These are phyloP conservation scores for Heliconius aoede DNA, from an alignment of 2,888 invertebrate species.

Conservation along the genomic window DNA sequence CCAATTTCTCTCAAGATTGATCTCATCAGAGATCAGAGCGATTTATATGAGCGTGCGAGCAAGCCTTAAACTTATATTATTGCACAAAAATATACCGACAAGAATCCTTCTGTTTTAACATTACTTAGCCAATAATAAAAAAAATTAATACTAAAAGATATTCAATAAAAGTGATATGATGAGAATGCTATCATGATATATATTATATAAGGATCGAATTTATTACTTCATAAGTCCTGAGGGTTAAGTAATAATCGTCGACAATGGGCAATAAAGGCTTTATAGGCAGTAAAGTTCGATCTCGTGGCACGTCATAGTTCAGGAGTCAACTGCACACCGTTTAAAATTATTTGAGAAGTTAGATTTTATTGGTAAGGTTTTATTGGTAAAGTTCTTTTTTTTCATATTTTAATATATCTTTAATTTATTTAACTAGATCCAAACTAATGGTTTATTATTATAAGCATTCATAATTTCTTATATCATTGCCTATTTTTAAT, in stretches of 20 bases:
- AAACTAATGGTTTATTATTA: not conserved
- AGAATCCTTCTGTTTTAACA: not conserved
- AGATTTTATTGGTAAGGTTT: not conserved
- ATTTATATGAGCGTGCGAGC: no score
- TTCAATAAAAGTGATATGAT: not conserved
- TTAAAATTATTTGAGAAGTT: conserved; percentile 55
- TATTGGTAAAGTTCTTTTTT: not conserved
- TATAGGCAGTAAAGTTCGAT: conserved; percentile 82
- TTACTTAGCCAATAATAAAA: not conserved
- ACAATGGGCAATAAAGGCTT: conserved; percentile 83
- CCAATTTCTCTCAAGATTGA: no score
- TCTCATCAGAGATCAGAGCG: no score
- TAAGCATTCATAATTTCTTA: not conserved
- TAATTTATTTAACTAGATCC: no score
- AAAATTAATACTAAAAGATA: not conserved
- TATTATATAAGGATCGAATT: conserved; percentile 64
- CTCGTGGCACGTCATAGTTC: conserved; percentile 68
- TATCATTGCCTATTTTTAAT: not conserved
- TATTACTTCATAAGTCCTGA: conserved; percentile 83
- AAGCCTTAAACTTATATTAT: no score
- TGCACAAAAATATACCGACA: no score
- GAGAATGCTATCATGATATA: conserved; percentile 19
- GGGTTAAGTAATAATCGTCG: conserved; percentile 83
- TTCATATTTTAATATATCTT: not conserved
- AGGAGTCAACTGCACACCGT: conserved; percentile 68